A percentile compares a stretch with the other conserved stretches of the same genome.
Evolutionary conservation across 2,797 vertebrate genomes (phyloP).

Genomic region (Microcaecilia unicolor): DNA sequence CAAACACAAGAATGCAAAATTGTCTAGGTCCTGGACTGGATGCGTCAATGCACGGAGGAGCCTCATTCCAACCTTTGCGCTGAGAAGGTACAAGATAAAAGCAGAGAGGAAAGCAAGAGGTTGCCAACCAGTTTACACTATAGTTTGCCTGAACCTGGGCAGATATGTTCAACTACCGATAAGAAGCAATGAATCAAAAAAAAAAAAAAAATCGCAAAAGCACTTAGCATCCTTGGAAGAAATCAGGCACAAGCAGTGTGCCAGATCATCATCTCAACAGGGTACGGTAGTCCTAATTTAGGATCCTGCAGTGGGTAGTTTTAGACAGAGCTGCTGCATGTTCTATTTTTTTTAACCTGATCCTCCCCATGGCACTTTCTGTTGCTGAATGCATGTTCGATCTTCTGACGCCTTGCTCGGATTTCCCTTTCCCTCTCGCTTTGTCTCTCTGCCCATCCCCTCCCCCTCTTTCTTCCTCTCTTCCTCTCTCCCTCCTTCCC

Average conservation of each 20-base stretch:
- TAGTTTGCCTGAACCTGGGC: neutral
- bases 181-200: too few relatives aligned
- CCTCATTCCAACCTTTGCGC: too few relatives aligned
- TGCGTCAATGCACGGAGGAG: neutral
- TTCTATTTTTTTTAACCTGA: neutral
- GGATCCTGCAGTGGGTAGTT: neutral
- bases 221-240: conserved; percentile 18
- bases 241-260: neutral
- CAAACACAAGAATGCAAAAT: neutral
- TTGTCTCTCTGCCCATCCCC: neutral
- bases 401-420: neutral
- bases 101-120: too few relatives aligned
- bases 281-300: neutral
- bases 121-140: neutral
- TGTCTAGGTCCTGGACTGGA: neutral
- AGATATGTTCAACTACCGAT: neutral
- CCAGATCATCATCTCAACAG: neutral
- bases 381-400: neutral
- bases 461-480: too few relatives aligned
- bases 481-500: neutral
- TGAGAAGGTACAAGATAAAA: too few relatives aligned
- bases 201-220: conserved; percentile 10
- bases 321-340: neutral
- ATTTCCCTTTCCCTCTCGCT: neutral
- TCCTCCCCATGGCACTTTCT: neutral